phyloP scores from a whole-genome alignment of 2,888 invertebrate species.

The Sipha maydis region DNA sequence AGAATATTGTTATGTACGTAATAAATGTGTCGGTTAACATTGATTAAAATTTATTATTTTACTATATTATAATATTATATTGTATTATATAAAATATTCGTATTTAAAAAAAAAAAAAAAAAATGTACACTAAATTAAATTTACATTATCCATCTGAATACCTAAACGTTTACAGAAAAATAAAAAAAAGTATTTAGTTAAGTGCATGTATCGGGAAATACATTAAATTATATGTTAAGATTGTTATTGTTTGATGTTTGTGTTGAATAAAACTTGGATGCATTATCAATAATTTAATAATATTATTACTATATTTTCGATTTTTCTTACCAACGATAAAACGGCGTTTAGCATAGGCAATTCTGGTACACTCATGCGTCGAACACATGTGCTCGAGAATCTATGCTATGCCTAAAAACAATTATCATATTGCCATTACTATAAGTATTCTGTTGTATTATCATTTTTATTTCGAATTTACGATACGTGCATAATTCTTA shows the following conservation, averaged over 20 bases:
- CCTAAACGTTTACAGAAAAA: slow-evolving; percentile 5
- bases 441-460: too few relatives aligned
- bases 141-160: slow-evolving; percentile 3
- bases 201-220: neutral
- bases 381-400: neutral
- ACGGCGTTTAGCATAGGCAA: slow-evolving; percentile 2
- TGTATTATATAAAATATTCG: slow-evolving; percentile 32
- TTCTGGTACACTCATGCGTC: neutral
- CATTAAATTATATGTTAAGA: neutral
- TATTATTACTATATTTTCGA: neutral
- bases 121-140: slow-evolving; percentile 21
- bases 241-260: neutral
- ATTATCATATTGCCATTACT: too few relatives aligned
- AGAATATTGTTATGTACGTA: neutral
- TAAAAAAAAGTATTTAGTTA: slow-evolving; percentile 9
- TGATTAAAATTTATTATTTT: neutral
- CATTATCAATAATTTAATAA: neutral
- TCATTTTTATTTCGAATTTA: too few relatives aligned
- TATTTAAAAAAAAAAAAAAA: neutral
- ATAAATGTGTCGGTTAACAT: slow-evolving; percentile 18
- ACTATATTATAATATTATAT: neutral
- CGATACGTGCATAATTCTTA: too few relatives aligned
- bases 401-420: too few relatives aligned
- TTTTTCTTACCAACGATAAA: neutral
- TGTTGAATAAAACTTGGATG: slow-evolving; percentile 18